Evolutionary conservation across 2,888 invertebrate genomes (phyloP), one percentile per base, ranked within the genome.

Genomic region (Sepiola atlantica): DNA sequence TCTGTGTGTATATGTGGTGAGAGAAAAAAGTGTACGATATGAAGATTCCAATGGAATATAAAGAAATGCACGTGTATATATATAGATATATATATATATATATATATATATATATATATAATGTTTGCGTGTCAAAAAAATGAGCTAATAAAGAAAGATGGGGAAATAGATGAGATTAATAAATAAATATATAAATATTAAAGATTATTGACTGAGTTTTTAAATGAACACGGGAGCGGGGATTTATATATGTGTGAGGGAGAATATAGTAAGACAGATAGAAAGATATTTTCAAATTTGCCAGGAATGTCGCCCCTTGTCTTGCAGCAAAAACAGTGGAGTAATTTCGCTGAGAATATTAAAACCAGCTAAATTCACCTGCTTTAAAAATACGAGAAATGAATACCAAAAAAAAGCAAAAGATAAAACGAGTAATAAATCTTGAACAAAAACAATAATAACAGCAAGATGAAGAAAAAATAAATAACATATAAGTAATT

Each of bases 401-500:
- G 77, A 32, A 77, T 45, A 77, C 1, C 12, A 77, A 77, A 24
- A 61, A 77, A 14, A 77, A 77, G 12, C 77, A n/a, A 45, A 45
- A 45, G 8, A 14, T n/a, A 77, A n/a, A n/a, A 45, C 45, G 45
- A 45, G 8, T 45, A 45, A 45, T 45, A 45, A 2, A 45, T 45
- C 8, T 45, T 45, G 45, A 45, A 45, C 45, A 8, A 45, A 45
- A 45, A 45, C 45, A 45, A 45, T 45, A 2, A 45, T 45, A 77
- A 14, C 16, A 32, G 32, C n/a, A 77, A 77, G 14, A 77, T 77
- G 18, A 45, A n/a, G n/a, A 77, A 77, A n/a, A 77, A n/a, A 77
- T 77, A 77, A 77, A 77, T 77, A 77, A 77, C n/a, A 77, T 77
- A 77, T 77, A 77, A n/a, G 77, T 32, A 77, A 77, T 77, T 77